Base-by-base conservation (phyloP, 2,888 invertebrate genomes). In the Habroteleia sp. region DNA sequence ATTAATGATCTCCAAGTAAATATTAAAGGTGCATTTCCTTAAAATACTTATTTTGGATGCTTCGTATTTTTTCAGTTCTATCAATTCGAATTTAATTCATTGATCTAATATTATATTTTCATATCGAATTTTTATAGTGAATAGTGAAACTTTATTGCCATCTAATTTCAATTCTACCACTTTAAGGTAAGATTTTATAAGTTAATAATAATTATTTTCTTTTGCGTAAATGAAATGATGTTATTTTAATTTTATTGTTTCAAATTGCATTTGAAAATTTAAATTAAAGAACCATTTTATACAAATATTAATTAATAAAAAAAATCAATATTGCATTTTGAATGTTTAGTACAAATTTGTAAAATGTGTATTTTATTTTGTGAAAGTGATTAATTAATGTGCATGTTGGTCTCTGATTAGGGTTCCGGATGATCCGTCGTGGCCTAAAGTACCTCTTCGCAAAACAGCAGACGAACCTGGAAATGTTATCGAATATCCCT, bases 371-470 rank as follows among this genome's bases (percentile, higher is more conserved):
- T 31, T 10, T 10, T 10, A 31, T 1, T 3, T 31, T 2, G 6
- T 25, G 7, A 25, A 25, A n/a, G n/a, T n/a, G n/a, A n/a, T n/a
- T 7, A 25, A 25, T 25, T 25, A 6, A 25, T 25, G 6, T 6
- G 3, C 7, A 1, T 6, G 7, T 25, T 25, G 3, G 7, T 35
- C 2, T 8, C n/a, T 39, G 1, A 23, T 14, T 60, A 88, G 87
- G 58, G 62, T 87, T 35, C 88, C 87, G 3, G 80, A 80, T 6
- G 87, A 88, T 79, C 84, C 84, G 6, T 85, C 87, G 6, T 88
- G 87, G 87, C 88, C 87, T 17, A 87, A 88, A 80, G 84, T 87
- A 77, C 87, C 87, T 1, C 78, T 74, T 41, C 83, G 87, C 11
- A 83, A 79, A 79, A 73, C 80, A 48, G 65, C 52, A 1, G 79